These are phyloP conservation scores for Drosophila paulistorum DNA, from an alignment of 1,140 invertebrate genomes.

Conservation along the genomic window DNA sequence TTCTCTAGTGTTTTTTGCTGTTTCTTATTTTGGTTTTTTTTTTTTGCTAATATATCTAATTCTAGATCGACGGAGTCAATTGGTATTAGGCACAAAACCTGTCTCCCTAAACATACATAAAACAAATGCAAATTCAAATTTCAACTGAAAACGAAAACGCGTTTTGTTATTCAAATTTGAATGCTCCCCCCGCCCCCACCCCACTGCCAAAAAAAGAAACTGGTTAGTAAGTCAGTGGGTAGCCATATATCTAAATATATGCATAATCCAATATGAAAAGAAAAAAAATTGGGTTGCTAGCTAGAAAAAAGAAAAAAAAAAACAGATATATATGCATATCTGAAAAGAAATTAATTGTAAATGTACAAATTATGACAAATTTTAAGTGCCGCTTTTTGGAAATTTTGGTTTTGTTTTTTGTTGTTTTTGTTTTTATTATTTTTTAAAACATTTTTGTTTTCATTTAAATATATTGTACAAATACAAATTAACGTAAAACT, in stretches of 20 bases:
- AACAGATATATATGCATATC: not conserved
- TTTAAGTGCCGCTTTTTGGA: constrained; percentile 19
- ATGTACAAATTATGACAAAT: constrained; percentile 39
- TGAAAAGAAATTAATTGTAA: not conserved
- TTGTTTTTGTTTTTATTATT: constrained; percentile 56
- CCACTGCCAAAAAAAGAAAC: constrained; percentile 45
- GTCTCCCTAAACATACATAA: constrained; percentile 67
- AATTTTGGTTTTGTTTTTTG: constrained; percentile 32
- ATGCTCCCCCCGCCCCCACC: constrained; percentile 35
- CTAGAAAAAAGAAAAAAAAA: not conserved
- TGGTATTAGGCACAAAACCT: constrained; percentile 51
- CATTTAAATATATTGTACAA: constrained; percentile 74
- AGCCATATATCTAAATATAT: constrained; percentile 42
- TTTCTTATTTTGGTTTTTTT: too few species aligned
- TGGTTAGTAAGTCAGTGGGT: constrained; percentile 81
- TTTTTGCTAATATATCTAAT: constrained; percentile 65
- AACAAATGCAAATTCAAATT: constrained; percentile 63
- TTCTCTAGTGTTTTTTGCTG: constrained; percentile 7
- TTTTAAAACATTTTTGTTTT: constrained; percentile 40
- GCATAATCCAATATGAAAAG: constrained; percentile 40
- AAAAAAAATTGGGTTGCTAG: not conserved
- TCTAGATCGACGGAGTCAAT: constrained; percentile 53
- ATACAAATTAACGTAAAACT: constrained; percentile 80
- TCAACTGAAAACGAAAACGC: constrained; percentile 77
- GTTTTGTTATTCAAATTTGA: constrained; percentile 76